Evolutionary conservation across 64 coral and sea anemone genomes (phyloP).

Genomic region (Catalaphyllia jardinei): DNA sequence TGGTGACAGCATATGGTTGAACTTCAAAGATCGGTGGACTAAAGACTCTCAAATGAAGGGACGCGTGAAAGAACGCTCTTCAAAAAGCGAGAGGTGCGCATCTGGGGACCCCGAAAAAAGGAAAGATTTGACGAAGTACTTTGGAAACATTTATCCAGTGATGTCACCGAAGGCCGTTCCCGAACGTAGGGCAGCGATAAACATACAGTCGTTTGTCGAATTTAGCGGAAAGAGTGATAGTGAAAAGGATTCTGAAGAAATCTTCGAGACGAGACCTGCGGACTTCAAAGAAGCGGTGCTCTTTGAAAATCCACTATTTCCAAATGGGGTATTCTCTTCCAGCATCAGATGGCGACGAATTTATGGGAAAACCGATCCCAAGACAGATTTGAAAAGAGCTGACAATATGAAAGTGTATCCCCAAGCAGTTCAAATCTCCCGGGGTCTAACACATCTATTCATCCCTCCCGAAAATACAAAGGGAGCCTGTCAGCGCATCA

Average conservation of each 20-base stretch:
- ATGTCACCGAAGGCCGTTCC: neutral
- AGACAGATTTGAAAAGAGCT: neutral
- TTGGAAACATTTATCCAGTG: neutral
- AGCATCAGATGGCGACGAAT: neutral
- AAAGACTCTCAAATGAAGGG: too few species aligned
- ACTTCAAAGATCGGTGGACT: conserved; percentile 21
- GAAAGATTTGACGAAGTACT: neutral
- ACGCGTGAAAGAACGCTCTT: too few species aligned
- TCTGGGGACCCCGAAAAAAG: neutral
- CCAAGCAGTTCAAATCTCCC: neutral
- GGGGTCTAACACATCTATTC: neutral
- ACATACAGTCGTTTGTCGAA: neutral
- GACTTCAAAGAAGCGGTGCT: neutral
- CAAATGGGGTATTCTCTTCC: neutral
- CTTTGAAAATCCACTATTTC: conserved; percentile 2
- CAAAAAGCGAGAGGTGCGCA: neutral
- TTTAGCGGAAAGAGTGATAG: neutral
- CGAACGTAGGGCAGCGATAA: neutral
- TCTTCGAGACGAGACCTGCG: neutral
- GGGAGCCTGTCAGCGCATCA: neutral
- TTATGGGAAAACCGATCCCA: neutral
- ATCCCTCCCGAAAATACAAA: neutral
- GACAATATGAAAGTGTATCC: neutral
- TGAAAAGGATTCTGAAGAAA: neutral
- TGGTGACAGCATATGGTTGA: neutral